Base-by-base conservation (phyloP, 92 coral and sea anemone species). In the Meandrina meandrites region DNA sequence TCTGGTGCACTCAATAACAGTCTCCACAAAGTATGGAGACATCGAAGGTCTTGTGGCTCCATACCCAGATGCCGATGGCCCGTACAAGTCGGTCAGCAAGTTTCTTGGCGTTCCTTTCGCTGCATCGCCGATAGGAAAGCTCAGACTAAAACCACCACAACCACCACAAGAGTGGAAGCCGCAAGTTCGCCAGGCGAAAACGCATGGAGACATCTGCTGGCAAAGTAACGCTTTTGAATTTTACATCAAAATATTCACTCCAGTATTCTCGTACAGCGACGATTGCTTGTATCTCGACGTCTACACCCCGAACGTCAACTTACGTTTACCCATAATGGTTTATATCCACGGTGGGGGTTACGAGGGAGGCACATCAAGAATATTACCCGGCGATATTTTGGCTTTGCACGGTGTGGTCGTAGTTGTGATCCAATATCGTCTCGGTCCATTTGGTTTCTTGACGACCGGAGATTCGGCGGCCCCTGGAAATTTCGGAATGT, bases 401-500 rank as follows among this genome's bases (percentile, higher is more conserved):
- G 93, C 93, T 30, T 79, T 88, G 19, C 87, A 86, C 19, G 93
- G 93, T 6, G 89, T 91, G 75, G 89, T 74, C 28, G 91, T 91
- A 22, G 93, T 91, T 15, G 71, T 83, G 9, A 76, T 91, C 16
- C 93, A 91, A 68, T 91, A 91, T 76, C 93, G 93, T 64, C 83
- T 91, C 64, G 90, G 89, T 45, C 86, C 91, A 1, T 91, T 91
- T 71, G 93, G 93, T 3, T 91, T 91, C 57, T 40, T 88, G 15
- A 87, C 91, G 14, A 91, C 91, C 34, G 93, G 91, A 16, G 89
- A 84, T 76, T 83, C 91, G 1, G 87, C 87, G 24, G 86, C 93
- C 14, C 86, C 89, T 32, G 93, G 93, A n/a, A 91, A 87, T 70
- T 88, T 86, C 57, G 98, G 98, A 47, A 94, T 94, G 98, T 78